These are phyloP conservation scores for Danionella cerebrum DNA, from an alignment of 2,113 vertebrate species.

Conservation along the genomic window DNA sequence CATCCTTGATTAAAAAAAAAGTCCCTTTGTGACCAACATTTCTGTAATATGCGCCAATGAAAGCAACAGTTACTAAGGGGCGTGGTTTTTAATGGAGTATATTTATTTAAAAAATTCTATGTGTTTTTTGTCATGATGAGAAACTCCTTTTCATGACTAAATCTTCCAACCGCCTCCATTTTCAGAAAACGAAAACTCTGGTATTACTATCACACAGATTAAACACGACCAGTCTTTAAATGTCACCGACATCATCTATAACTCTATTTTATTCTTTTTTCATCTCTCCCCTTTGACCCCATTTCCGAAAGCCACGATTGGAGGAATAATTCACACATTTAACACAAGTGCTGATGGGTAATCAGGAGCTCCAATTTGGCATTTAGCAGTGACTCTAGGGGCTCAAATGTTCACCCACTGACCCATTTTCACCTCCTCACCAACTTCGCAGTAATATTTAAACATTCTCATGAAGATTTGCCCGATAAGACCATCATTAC, in stretches of 20 bases:
- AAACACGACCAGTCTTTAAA: not conserved
- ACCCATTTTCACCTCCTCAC: not conserved
- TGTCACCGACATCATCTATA: not conserved
- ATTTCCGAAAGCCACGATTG: slow-evolving; percentile 60
- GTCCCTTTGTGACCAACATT: too few relatives aligned
- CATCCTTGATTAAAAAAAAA: too few relatives aligned
- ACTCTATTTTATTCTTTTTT: not conserved
- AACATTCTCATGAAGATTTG: slow-evolving; percentile 4
- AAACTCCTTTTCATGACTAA: not conserved
- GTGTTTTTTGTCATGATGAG: not conserved
- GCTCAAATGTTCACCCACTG: not conserved
- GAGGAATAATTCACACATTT: slow-evolving; percentile 55
- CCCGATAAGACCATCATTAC: not conserved
- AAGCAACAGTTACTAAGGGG: too few relatives aligned
- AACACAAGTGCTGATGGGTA: slow-evolving; percentile 62
- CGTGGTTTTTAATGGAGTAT: too few relatives aligned
- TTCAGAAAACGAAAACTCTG: not conserved
- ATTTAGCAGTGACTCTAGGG: slow-evolving; percentile 54
- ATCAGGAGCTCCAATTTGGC: slow-evolving; percentile 59
- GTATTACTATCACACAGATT: not conserved
- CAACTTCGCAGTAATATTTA: not conserved
- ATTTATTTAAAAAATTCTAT: not conserved
- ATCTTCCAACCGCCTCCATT: too few relatives aligned
- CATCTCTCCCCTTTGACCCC: slow-evolving; percentile 16
- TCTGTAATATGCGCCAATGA: too few relatives aligned